Evolutionary conservation across 2,797 vertebrate species (phyloP).

Genomic region (Calcarius lapponicus): DNA sequence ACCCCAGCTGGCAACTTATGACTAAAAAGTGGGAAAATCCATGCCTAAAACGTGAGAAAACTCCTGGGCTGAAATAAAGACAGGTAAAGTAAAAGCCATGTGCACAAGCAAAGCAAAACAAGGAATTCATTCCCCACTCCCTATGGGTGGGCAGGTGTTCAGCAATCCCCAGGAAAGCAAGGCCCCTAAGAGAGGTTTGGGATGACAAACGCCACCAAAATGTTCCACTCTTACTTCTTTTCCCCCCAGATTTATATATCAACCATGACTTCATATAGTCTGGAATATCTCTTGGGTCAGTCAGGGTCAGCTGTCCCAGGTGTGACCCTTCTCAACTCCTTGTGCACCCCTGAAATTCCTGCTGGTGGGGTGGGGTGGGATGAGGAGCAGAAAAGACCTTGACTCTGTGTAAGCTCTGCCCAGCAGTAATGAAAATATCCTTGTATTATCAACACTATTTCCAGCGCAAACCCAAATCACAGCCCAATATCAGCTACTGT

Average conservation of each 20-base stretch:
- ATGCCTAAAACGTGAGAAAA: not conserved
- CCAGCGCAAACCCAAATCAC: not conserved
- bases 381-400: not conserved
- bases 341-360: not conserved
- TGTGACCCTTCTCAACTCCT: not conserved
- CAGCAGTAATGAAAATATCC: not conserved
- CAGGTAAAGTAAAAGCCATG: not conserved
- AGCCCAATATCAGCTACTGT: not conserved
- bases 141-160: not conserved
- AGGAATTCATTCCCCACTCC: not conserved
- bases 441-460: not conserved
- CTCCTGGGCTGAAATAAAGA: not conserved
- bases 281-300: not conserved
- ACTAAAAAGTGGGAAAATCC: not conserved
- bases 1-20: not conserved
- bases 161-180: not conserved
- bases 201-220: not conserved
- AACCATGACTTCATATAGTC: not conserved
- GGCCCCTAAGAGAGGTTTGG: not conserved
- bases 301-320: not conserved
- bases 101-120: not conserved
- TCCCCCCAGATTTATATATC: not conserved
- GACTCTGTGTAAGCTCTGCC: not conserved
- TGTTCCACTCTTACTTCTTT: not conserved
- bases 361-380: not conserved